Evolutionary conservation across 1,140 invertebrate species (phyloP), one percentile per base, ranked within the genome.

Genomic region (Adoxophyes honmai): DNA sequence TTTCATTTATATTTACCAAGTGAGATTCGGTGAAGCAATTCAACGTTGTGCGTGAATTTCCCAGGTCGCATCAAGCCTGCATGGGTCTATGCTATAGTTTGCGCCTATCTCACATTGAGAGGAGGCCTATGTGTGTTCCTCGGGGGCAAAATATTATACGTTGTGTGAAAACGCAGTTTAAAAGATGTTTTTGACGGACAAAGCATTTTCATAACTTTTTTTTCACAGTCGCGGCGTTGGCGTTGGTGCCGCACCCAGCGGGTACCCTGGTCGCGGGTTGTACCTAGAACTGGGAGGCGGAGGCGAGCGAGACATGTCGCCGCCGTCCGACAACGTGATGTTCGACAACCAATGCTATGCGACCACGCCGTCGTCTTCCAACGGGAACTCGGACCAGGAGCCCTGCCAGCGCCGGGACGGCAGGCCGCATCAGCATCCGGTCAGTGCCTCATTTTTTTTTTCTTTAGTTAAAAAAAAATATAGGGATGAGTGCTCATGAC

Each of bases 291-390:
- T 96, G 85, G 59, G 59, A n/a, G 81, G 84, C 1, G 80, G 83
- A 0, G 81, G 80, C 5, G 95, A 96, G 84, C 90, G 94, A 53
- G 95, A 96, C 75, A 90, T 94, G 62, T 97, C 96, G 5, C 96
- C 96, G 57, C 95, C 96, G 1, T 97, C 96, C 44, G 96, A 98
- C 84, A 96, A 97, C 84, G 95, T 96, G 18, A 94, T 97, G 82
- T 97, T 97, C 86, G 96, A 98, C 91, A 96, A 97, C 89, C 95
- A 96, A 75, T 97, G 96, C 89, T 98, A 97, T 89, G 96, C 96
- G 10, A 97, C 96, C 9, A 97, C 96, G 33, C 96, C 96, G 11
- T 96, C 95, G 68, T 97, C 96, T 16, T 96, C 95, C 72, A 96
- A 96, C 70, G 95, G 95, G 34, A 96, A 96, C 89, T 96, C 95